Evolutionary conservation across 2,797 vertebrate species (phyloP).

Genomic region (Falco cherrug): DNA sequence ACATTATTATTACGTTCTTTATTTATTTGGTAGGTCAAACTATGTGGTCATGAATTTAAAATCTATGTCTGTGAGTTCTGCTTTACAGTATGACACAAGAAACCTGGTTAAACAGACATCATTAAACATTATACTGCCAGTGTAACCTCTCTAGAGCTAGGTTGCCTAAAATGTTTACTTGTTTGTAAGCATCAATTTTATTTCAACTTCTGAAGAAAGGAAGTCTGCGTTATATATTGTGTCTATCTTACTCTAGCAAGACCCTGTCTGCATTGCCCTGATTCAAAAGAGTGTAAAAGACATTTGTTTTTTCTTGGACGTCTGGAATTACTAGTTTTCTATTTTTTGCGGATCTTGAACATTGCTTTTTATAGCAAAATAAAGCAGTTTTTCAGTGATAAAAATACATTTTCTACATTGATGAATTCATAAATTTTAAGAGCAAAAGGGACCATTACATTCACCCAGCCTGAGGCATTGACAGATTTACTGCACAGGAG

Average conservation of each 20-base stretch:
- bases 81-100: not conserved
- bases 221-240: not conserved
- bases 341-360: not conserved
- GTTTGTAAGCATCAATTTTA: not conserved
- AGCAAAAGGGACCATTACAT: not conserved
- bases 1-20: not conserved
- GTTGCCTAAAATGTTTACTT: not conserved
- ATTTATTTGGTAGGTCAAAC: not conserved
- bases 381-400: not conserved
- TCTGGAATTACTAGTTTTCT: not conserved
- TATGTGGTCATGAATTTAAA: not conserved
- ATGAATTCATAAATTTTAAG: constrained; percentile 24
- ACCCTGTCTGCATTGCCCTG: not conserved
- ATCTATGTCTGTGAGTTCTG: not conserved
- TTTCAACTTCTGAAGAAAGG: not conserved
- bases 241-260: not conserved
- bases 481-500: constrained; percentile 31
- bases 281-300: not conserved
- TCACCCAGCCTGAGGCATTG: constrained; percentile 5
- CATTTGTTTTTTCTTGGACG: not conserved
- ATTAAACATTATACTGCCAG: not conserved
- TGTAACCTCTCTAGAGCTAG: not conserved
- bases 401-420: constrained; percentile 13
- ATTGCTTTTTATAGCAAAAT: not conserved
- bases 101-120: not conserved